These are phyloP conservation scores for Alces alces DNA, from an alignment of 2,113 vertebrate species.

Conservation along the genomic window DNA sequence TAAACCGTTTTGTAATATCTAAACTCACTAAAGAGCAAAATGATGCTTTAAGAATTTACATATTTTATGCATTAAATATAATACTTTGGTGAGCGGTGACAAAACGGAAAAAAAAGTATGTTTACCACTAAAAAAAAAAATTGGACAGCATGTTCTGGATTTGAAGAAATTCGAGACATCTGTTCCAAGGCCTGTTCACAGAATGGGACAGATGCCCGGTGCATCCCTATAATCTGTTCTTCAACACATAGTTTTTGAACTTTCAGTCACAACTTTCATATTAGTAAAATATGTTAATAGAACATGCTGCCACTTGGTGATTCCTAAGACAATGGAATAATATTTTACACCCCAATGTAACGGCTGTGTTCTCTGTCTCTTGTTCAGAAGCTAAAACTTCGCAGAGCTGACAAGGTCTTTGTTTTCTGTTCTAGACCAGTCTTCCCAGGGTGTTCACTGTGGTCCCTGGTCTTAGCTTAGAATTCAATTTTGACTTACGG, in stretches of 20 bases:
- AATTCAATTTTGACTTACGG: conserved; percentile 31
- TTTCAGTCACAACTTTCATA: conserved; percentile 77
- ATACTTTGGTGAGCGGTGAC: conserved; percentile 79
- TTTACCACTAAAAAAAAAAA: conserved; percentile 75
- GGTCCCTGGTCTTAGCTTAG: neutral
- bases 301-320: conserved; percentile 64
- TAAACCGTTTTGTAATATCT: conserved; percentile 96
- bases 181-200: conserved; percentile 82
- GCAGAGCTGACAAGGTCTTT: neutral
- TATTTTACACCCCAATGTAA: conserved; percentile 9
- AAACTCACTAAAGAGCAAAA: conserved; percentile 92
- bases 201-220: conserved; percentile 82
- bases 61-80: conserved; percentile 88
- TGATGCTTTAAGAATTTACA: conserved; percentile 89
- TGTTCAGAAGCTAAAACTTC: neutral
- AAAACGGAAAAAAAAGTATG: conserved; percentile 74
- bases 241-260: conserved; percentile 82
- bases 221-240: conserved; percentile 82
- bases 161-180: conserved; percentile 85
- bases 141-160: conserved; percentile 83
- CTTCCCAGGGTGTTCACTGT: neutral
- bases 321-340: conserved; percentile 54
- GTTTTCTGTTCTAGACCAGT: neutral
- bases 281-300: conserved; percentile 74
- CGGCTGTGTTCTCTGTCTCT: neutral